Percentiles rank a stretch among this genome's conserved stretches.
These are phyloP conservation scores for Merluccius polli DNA, from an alignment of 2,797 vertebrate genomes.

Conservation along the genomic window DNA sequence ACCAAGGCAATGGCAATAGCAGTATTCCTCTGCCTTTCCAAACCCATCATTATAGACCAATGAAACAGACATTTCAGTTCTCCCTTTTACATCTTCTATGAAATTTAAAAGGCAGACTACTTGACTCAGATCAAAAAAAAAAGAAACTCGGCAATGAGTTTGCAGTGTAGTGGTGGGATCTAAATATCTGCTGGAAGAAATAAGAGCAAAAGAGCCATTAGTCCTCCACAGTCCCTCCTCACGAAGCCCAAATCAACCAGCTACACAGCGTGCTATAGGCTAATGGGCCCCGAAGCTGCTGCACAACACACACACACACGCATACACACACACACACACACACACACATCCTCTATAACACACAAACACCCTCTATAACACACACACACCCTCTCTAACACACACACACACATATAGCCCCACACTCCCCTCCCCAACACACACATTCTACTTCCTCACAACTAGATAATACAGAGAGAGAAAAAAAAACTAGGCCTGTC, in stretches of 20 bases:
- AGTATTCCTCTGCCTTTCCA: not conserved
- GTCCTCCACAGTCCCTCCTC: constrained; percentile 57
- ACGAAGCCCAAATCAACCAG: constrained; percentile 67
- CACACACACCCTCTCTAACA: constrained; percentile 6
- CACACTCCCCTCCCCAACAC: constrained; percentile 20
- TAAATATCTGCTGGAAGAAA: constrained; percentile 44
- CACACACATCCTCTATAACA: not conserved
- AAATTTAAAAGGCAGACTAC: not conserved
- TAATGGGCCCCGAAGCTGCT: constrained; percentile 64
- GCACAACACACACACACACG: constrained; percentile 19
- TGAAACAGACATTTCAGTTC: not conserved
- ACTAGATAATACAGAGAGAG: constrained; percentile 69
- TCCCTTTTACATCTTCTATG: not conserved
- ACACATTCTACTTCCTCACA: constrained; percentile 49
- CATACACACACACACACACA: not conserved
- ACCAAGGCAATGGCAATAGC: not conserved
- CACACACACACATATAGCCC: constrained; percentile 8
- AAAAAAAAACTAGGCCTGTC: constrained; percentile 74
- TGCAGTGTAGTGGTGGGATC: constrained; percentile 34
- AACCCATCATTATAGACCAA: not conserved
- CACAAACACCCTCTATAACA: not conserved
- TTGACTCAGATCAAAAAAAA: constrained; percentile 3
- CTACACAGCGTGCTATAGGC: constrained; percentile 56
- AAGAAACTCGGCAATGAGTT: not conserved
- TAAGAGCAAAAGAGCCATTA: constrained; percentile 62